Evolutionary conservation across 2,888 invertebrate species (phyloP), one percentile per base, ranked within the genome.

Genomic region (Rhyacophila evoluta): DNA sequence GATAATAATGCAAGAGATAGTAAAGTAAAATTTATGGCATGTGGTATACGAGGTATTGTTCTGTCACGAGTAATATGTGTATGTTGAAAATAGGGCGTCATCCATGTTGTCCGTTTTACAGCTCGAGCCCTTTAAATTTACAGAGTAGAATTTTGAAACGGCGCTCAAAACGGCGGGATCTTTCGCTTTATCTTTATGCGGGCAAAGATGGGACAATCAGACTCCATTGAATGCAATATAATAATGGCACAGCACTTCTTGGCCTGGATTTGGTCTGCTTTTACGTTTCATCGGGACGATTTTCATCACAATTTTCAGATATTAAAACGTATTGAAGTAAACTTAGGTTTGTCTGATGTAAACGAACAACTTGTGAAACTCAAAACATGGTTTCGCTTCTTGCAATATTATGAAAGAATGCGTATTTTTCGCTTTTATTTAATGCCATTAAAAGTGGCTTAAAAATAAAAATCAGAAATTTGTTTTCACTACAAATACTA

Each of bases 171-270:
- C 11, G 15, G 19, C 36, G 25, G 33, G 12, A 72, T 39, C 28
- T 39, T 39, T 36, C 38, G 72, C 37, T 72, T 72, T 72, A 41
- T 72, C 72, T 72, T 72, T 72, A 72, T 72, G 72, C 72, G 72
- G 39, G 28, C 41, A 39, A 19, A 39, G 72, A 72, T 39, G 41
- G 12, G 72, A 72, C 72, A 72, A 72, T 72, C 72, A 39, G 72
- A 72, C 72, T 39, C 72, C 27, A 39, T 39, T 6, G 72, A 72
- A 27, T 72, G 72, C 72, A 72, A 72, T 72, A 72, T 72, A 72
- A 72, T 72, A 72, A 72, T 38, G 72, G n/a, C 39, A 0, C 39
- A 72, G 72, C 72, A 37, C 37, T 72, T 10, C 72, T 37, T 69
- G 69, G 15, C n/a, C 29, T 69, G 12, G 12, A 69, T 33, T 11